phyloP scores from a whole-genome alignment of 1,140 invertebrate genomes.

The Drosophila murphyi region DNA sequence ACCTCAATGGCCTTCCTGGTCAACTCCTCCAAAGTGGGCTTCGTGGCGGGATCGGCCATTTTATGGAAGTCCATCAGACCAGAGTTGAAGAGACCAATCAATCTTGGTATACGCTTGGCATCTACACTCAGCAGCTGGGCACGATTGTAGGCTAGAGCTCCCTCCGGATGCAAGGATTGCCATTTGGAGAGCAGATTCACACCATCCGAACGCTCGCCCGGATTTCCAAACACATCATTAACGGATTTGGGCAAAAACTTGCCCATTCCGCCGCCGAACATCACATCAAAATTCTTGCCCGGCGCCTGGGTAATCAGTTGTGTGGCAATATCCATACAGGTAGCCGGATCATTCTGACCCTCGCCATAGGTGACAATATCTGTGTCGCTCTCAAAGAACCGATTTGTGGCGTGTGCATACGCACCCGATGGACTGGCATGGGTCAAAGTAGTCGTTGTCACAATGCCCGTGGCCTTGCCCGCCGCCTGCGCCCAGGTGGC shows the following conservation, averaged over 20 bases:
- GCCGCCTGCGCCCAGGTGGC: conserved; percentile 93
- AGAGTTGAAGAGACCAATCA: conserved; percentile 85
- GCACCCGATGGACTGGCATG: conserved; percentile 80
- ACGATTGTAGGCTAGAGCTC: conserved; percentile 88
- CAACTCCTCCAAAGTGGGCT: conserved; percentile 91
- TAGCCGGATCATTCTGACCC: conserved; percentile 65
- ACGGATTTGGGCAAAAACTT: conserved; percentile 86
- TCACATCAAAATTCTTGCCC: conserved; percentile 87
- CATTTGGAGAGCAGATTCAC: conserved; percentile 86
- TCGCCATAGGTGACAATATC: conserved; percentile 84
- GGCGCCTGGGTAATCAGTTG: conserved; percentile 88
- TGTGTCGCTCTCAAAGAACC: conserved; percentile 92
- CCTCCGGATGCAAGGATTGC: conserved; percentile 69
- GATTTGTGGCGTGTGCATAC: conserved; percentile 87
- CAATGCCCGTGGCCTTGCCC: conserved; percentile 86
- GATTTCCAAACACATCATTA: conserved; percentile 85
- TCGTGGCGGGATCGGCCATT: conserved; percentile 86
- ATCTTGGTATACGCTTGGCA: conserved; percentile 60
- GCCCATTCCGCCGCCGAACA: conserved; percentile 89
- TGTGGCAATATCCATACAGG: conserved; percentile 86
- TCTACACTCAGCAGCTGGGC: conserved; percentile 84
- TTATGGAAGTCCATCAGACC: conserved; percentile 86
- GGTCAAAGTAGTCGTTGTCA: conserved; percentile 82
- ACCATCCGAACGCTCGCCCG: conserved; percentile 85
- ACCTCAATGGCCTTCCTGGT: conserved; percentile 89